Evolutionary conservation across 1,140 invertebrate genomes (phyloP).

Genomic region (Paraescarpia echinospica): DNA sequence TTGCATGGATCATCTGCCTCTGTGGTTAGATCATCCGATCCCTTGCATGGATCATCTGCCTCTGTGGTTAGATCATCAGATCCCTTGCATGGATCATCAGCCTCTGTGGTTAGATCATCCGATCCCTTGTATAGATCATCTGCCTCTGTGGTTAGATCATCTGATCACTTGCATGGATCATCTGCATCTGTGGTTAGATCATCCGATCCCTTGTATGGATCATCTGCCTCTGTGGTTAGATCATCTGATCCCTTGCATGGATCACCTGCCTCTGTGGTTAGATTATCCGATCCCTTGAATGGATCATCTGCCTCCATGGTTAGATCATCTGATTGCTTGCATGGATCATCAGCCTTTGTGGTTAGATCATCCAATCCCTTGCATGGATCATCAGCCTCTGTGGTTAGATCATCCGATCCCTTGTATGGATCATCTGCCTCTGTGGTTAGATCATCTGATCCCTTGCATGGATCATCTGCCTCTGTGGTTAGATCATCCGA

Average conservation of each 20-base stretch:
- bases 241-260: constrained; percentile 26
- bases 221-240: constrained; percentile 8
- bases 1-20: not conserved
- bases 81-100: constrained; percentile 2
- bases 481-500: constrained; percentile 11
- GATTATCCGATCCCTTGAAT: not conserved
- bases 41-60: constrained; percentile 11
- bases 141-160: constrained; percentile 10
- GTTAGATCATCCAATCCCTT: not conserved
- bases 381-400: not conserved
- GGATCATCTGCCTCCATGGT: not conserved
- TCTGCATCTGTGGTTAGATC: constrained; percentile 16
- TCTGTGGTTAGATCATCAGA: constrained; percentile 4
- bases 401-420: constrained; percentile 12
- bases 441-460: constrained; percentile 12
- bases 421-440: not conserved
- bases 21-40: constrained; percentile 12
- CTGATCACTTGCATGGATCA: constrained; percentile 12
- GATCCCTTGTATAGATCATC: not conserved
- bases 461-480: constrained; percentile 11
- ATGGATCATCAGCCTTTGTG: not conserved
- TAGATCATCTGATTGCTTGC: not conserved
- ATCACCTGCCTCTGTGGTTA: not conserved
- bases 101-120: not conserved
- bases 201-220: constrained; percentile 1